Base-by-base conservation (phyloP, 2,888 invertebrate species). In the Eucriotettix oculatus region DNA sequence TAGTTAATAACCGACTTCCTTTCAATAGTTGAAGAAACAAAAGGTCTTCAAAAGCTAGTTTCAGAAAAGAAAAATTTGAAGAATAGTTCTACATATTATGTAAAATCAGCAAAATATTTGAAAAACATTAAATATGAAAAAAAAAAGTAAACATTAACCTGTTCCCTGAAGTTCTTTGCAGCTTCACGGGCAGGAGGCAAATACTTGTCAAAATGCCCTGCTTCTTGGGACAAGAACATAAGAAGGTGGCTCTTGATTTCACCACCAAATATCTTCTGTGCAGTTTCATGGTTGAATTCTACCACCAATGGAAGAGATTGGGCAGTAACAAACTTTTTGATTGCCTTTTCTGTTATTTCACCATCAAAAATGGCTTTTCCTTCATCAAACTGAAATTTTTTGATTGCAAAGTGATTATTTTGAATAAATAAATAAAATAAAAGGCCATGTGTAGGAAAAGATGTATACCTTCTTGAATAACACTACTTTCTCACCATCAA, bases 251-350 rank as follows among this genome's bases (percentile, higher is more conserved):
- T 91, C 78, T 98, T 97, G 77, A 99, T 90, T 63, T 94, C 91
- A 67, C 98, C 98, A 59, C 96, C 94, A 73, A 99, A 99, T 76
- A 99, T 95, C 76, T 96, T 96, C 72, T 92, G 90, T 12, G 99
- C 98, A 42, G 94, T 95, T 74, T 97, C 93, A 69, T 96, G 95
- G 68, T 92, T 95, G 79, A 98, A 98, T 75, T 98, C 97, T 60
- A 95, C 89, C 66, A 97, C 84, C 65, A 91, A 76, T 17, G 97
- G 97, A 72, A 98, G 79, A 59, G 91, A 84, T 72, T 95, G 86
- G 53, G 84, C 79, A 64, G 82, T 78, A 66, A 96, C 83, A 80
- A 96, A 97, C 68, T 86, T 85, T 75, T 85, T 86, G 68, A 98
- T 75, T 59, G 76, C 76, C 40, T 85, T 85, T 64, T 82, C 81